Percentiles rank a stretch among this genome's conserved stretches.
Conservation (phyloP, 2,797 vertebrate species). For the Pseudocheirus occidentalis region DNA sequence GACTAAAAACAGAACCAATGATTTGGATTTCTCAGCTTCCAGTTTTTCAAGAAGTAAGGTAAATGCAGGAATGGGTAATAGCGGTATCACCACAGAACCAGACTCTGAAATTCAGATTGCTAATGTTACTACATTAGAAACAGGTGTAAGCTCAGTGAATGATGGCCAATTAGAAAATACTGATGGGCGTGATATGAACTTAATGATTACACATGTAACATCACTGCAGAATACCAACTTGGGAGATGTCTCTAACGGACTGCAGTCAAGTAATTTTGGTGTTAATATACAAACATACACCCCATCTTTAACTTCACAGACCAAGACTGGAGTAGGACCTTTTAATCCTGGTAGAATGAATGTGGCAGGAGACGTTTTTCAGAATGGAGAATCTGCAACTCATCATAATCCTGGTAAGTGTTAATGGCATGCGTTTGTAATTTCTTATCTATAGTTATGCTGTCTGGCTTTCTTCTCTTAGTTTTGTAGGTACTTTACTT, state of each 20-base stretch:
- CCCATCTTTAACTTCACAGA: constrained; percentile 88
- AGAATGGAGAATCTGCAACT: constrained; percentile 94
- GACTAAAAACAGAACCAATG: constrained; percentile 86
- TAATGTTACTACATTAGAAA: constrained; percentile 96
- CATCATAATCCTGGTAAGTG: constrained; percentile 94
- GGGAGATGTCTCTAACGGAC: constrained; percentile 91
- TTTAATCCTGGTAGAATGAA: constrained; percentile 97
- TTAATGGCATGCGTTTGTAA: neutral
- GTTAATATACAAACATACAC: constrained; percentile 90
- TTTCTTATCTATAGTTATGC: neutral
- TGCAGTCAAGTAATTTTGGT: constrained; percentile 93
- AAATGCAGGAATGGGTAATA: constrained; percentile 86
- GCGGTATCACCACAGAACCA: constrained; percentile 95
- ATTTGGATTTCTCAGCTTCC: constrained; percentile 86
- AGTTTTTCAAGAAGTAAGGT: constrained; percentile 89
- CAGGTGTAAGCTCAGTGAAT: constrained; percentile 85
- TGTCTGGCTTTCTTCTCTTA: neutral
- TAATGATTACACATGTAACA: constrained; percentile 98
- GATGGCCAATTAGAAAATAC: constrained; percentile 83
- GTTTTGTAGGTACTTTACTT: neutral
- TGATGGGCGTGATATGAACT: constrained; percentile 91
- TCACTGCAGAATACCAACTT: constrained; percentile 91
- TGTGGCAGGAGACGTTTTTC: constrained; percentile 91
- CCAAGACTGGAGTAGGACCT: constrained; percentile 89
- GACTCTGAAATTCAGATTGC: constrained; percentile 98